These are phyloP conservation scores for Pao palembangensis DNA, from an alignment of 2,113 vertebrate genomes.

Conservation along the genomic window DNA sequence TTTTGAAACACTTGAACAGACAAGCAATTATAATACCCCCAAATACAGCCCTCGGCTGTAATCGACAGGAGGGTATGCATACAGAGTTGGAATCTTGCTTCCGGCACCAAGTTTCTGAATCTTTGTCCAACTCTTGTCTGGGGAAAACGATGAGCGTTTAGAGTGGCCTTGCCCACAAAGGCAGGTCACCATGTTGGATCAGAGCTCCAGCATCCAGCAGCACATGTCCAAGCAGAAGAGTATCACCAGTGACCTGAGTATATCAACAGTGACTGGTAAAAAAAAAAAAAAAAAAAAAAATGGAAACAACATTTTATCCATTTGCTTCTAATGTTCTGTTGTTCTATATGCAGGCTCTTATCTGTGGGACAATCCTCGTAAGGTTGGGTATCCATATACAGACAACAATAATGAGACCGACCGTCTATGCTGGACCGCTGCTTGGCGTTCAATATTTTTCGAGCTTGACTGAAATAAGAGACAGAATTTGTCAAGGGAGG, in stretches of 20 bases:
- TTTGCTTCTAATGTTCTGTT: background rate
- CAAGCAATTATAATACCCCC: background rate
- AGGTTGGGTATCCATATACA: conserved; percentile 50
- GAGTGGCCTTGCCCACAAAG: conserved; percentile 81
- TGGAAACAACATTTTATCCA: conserved; percentile 10
- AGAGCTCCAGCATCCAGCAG: conserved; percentile 63
- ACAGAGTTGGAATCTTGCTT: conserved; percentile 43
- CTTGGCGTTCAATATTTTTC: fast-evolving
- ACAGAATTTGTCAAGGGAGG: conserved; percentile 80
- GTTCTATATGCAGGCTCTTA: conserved; percentile 9
- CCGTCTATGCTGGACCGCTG: background rate
- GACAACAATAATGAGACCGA: conserved; percentile 37
- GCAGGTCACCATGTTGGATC: conserved; percentile 64
- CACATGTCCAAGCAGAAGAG: conserved; percentile 80
- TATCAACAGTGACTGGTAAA: background rate
- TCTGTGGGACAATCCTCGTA: conserved; percentile 20
- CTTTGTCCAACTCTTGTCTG: conserved; percentile 76
- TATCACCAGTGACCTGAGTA: conserved; percentile 27
- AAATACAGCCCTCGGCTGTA: conserved; percentile 79
- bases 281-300: background rate
- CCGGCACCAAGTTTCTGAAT: conserved; percentile 39
- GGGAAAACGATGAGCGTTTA: conserved; percentile 75
- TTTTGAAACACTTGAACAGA: conserved; percentile 60
- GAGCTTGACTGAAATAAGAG: conserved; percentile 43
- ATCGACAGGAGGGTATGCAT: conserved; percentile 81